Evolutionary conservation across 2,888 invertebrate genomes (phyloP), one percentile per base, ranked within the genome.

Genomic region (Drosophila anomelani): DNA sequence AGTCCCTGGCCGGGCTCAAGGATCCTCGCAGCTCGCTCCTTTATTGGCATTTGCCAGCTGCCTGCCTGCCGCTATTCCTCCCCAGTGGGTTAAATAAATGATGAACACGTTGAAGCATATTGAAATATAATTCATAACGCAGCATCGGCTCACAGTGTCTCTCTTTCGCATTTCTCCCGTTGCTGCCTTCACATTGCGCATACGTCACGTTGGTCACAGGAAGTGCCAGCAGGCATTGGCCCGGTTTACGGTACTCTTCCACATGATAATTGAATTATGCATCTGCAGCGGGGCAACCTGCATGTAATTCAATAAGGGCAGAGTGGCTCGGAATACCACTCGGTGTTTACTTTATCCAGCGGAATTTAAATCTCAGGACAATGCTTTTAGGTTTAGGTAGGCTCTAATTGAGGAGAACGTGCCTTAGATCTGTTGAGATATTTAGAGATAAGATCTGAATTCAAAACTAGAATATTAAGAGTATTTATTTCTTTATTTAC

Each of bases 71-170:
- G 34, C 59, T 43, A 38, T 17, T 34, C n/a, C 57, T 67, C 69
- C 79, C 60, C 69, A 63, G 63, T 43, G 57, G 49, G 60, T 60
- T 85, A 76, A 84, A 84, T 84, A 84, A 84, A 76, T 81, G 76
- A 84, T 85, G 84, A 84, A 75, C 77, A 77, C 66, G 81, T 72
- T 84, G 83, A 84, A 75, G 78, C 86, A 85, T 75, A 83, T 85
- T 84, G 81, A 85, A 84, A 85, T 83, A 75, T 85, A 79, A 83
- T 84, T 84, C 83, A 85, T 81, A 85, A 85, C 84, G 71, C 56
- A 79, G 76, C 53, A 61, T 29, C 47, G 47, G 38, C 59, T 51
- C 55, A 59, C 62, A 46, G 51, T 32, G 51, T 43, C 20, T 44
- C 62, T 17, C 4, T 12, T 26, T 44, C 47, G 15, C 43, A 67